Evolutionary conservation across 2,888 invertebrate genomes (phyloP), one percentile per base, ranked within the genome.

Genomic region (Rugalucina vietnamica): DNA sequence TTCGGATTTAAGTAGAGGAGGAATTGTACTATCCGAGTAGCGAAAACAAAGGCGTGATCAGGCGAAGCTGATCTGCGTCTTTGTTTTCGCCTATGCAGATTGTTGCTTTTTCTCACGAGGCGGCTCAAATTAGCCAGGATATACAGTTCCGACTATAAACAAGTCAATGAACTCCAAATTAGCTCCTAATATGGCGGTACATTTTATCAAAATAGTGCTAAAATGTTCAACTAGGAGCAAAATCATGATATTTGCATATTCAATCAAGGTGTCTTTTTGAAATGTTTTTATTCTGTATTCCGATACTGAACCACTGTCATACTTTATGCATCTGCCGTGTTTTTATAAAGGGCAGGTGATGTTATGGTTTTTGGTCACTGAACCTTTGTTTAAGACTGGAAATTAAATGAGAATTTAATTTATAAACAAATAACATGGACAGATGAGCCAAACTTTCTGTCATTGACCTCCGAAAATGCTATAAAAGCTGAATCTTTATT

Each of bases 391-490:
- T 54, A 21, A 21, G 32, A 3, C 24, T 4, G 24, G 57, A 60
- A 60, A 60, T 24, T 65, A 65, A 60, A 60, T 65, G 12, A 65
- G n/a, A n/a, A n/a, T n/a, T n/a, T n/a, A 65, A 65, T 34, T 32
- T 1, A 65, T 65, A 65, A 65, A 65, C 65, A 65, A n/a, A 34
- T 65, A 65, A 34, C 21, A 18, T 8, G 8, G 10, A 34, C 32
- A 65, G 34, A 65, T 34, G 32, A 65, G 32, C 34, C 34, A 65
- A 65, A 60, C 32, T 34, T 5, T 10, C 12, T 10, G 34, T 3
- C 34, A 32, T 32, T 65, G 32, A 34, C 32, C 65, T 5, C 34
- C 32, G 34, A 65, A 3, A 18, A 3, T 1, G 12, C 32, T 65
- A 65, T 65, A 65, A 65, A 65, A 12, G 18, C 8, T 43, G 43